Base-by-base conservation (phyloP, 2,113 vertebrate species). In the Thunnus maccoyii region DNA sequence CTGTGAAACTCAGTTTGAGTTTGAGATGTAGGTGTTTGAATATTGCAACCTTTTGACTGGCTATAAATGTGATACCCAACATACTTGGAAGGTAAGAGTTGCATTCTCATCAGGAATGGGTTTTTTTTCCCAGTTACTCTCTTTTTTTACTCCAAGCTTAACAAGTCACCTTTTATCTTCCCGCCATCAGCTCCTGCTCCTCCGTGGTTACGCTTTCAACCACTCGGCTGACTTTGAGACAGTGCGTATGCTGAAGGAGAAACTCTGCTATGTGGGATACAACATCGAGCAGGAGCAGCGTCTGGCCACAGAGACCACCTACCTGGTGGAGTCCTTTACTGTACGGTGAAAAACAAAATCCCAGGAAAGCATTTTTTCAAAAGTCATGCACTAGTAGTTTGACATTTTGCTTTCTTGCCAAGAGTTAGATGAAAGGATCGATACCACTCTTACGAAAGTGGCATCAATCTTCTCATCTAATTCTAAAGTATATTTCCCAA, bases 191-290 rank as follows among this genome's bases (percentile, higher is more conserved):
- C 94, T 99, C 68, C 95, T 99, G 86, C 87, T 99, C 12, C 94
- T 99, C 83, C 94, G 98, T 3, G 98, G 98, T 1, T 99, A 99
- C 0, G 98, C 96, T 78, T 99, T 99, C 95, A 99, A 99, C 94
- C 98, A 99, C 81, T 95, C 98, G 36, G 98, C 98, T 27, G 98
- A 99, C 91, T 99, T 99, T 73, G 98, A 99, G 94, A 99, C 98
- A 0, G 98, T 99, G 78, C 97, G 98, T 7, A 97, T 99, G 97
- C 92, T 99, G 92, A 99, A 99, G 95, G 98, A 99, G 82, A 97
- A 98, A 76, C 86, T 98, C 41, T 99, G 98, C 88, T 99, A 99
- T 0, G 98, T 99, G 78, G 98, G 96, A 2, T 99, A 99, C 92
- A 98, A 99, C 94, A 97, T 99, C 3, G 98, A 99, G 9, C 98